Evolutionary conservation across 2,888 invertebrate genomes (phyloP).

Genomic region (Parnassius glacialis): DNA sequence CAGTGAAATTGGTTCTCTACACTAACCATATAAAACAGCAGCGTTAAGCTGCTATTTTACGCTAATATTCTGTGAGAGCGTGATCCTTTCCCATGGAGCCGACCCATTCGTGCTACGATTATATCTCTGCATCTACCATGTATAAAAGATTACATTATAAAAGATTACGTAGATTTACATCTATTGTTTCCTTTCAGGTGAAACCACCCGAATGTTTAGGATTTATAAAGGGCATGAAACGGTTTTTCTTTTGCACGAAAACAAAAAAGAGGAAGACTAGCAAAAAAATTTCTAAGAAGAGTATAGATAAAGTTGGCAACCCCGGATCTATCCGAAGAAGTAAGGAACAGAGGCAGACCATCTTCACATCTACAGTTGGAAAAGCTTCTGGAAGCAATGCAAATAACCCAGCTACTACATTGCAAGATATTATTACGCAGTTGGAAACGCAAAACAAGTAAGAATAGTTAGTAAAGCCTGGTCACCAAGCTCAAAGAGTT

Average conservation of each 20-base stretch:
- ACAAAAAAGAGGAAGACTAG: slow-evolving; percentile 56
- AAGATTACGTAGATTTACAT: neutral
- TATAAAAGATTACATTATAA: no score
- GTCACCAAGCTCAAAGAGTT: no score
- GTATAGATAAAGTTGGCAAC: slow-evolving; percentile 36
- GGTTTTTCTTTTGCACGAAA: slow-evolving; percentile 73
- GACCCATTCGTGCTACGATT: no score
- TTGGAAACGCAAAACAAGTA: slow-evolving; percentile 85
- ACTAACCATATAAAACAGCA: no score
- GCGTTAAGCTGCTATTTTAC: no score
- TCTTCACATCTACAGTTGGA: slow-evolving; percentile 72
- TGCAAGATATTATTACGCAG: slow-evolving; percentile 86
- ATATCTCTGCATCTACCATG: no score
- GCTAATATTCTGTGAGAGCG: no score
- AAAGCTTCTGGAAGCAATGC: slow-evolving; percentile 66
- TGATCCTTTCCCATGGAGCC: no score
- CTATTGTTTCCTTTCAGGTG: slow-evolving; percentile 49
- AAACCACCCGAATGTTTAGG: slow-evolving; percentile 65
- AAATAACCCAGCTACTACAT: slow-evolving; percentile 80
- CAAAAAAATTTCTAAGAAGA: slow-evolving; percentile 45
- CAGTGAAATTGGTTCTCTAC: no score
- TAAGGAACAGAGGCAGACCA: slow-evolving; percentile 53
- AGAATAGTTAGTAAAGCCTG: slow-evolving; percentile 30
- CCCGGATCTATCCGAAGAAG: slow-evolving; percentile 38
- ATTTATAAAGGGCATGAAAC: slow-evolving; percentile 68